Evolutionary conservation across 1,140 invertebrate genomes (phyloP).

Genomic region (Macrotrachela quadricornifera): DNA sequence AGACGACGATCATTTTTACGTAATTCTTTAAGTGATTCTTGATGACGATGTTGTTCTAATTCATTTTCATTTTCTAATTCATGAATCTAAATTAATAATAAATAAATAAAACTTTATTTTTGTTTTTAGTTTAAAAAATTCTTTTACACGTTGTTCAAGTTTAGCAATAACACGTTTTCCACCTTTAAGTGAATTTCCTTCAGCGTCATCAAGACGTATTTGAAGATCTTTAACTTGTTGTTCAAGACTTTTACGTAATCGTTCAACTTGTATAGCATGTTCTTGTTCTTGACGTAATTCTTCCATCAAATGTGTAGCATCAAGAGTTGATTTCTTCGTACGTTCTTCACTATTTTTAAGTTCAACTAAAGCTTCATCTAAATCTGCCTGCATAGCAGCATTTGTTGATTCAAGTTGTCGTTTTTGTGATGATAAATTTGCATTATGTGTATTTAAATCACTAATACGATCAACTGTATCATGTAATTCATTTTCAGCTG

Average conservation of each 20-base stretch:
- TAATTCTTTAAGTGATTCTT: constrained; percentile 41
- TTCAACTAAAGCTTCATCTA: constrained; percentile 32
- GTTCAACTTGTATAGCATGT: constrained; percentile 87
- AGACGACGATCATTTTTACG: constrained; percentile 55
- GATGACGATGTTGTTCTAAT: constrained; percentile 81
- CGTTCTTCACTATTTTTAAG: constrained; percentile 88
- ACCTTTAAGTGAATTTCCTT: constrained; percentile 84
- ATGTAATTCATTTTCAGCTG: constrained; percentile 79
- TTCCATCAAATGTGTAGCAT: constrained; percentile 84
- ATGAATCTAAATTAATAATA: constrained; percentile 14
- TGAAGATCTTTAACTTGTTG: constrained; percentile 94
- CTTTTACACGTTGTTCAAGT: constrained; percentile 33
- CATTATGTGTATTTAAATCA: constrained; percentile 72
- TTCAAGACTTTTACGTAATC: constrained; percentile 85
- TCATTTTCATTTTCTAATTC: constrained; percentile 92
- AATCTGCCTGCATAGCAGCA: constrained; percentile 64
- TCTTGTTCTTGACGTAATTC: constrained; percentile 60
- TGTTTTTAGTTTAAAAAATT: not conserved
- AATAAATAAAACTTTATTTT: not conserved
- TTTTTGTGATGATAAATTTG: constrained; percentile 75
- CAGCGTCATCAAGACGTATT: constrained; percentile 77
- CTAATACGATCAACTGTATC: constrained; percentile 90
- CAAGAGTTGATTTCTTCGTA: constrained; percentile 61
- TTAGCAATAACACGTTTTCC: constrained; percentile 57
- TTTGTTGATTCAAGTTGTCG: constrained; percentile 92